These are phyloP conservation scores for Drosophila bocki DNA, from an alignment of 1,140 invertebrate species.

Conservation along the genomic window DNA sequence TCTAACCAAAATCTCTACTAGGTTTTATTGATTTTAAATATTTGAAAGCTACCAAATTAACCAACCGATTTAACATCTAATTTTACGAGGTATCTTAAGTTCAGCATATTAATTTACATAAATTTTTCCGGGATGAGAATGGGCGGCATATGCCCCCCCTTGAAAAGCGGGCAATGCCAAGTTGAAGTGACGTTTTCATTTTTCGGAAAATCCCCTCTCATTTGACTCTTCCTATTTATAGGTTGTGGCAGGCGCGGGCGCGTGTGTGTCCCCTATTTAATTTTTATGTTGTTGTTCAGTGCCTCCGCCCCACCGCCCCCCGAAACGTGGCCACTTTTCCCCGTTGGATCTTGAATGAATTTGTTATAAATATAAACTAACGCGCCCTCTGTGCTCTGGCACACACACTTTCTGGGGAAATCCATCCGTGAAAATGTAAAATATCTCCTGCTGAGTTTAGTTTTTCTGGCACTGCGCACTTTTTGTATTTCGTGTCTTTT, in stretches of 20 bases:
- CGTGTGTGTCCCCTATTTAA: constrained; percentile 48
- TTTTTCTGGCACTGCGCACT: constrained; percentile 43
- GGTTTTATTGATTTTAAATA: neutral
- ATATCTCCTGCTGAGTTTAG: constrained; percentile 68
- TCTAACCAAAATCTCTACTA: too few species aligned
- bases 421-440: constrained; percentile 70
- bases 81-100: neutral
- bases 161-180: constrained; percentile 49
- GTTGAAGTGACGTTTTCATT: constrained; percentile 67
- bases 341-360: constrained; percentile 59
- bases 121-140: neutral
- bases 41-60: neutral
- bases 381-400: constrained; percentile 40
- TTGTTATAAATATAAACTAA: constrained; percentile 66
- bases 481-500: constrained; percentile 37
- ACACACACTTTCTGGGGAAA: constrained; percentile 60
- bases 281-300: constrained; percentile 16
- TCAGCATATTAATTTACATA: too few species aligned
- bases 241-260: constrained; percentile 51
- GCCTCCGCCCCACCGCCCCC: constrained; percentile 3
- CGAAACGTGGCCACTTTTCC: constrained; percentile 6
- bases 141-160: constrained; percentile 18
- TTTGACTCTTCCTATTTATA: constrained; percentile 57
- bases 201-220: constrained; percentile 68
- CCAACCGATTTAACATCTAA: neutral